Percentiles rank a stretch among this genome's conserved stretches.
phyloP scores from a whole-genome alignment of 2,113 vertebrate genomes.

The Pluvianellus socialis region DNA sequence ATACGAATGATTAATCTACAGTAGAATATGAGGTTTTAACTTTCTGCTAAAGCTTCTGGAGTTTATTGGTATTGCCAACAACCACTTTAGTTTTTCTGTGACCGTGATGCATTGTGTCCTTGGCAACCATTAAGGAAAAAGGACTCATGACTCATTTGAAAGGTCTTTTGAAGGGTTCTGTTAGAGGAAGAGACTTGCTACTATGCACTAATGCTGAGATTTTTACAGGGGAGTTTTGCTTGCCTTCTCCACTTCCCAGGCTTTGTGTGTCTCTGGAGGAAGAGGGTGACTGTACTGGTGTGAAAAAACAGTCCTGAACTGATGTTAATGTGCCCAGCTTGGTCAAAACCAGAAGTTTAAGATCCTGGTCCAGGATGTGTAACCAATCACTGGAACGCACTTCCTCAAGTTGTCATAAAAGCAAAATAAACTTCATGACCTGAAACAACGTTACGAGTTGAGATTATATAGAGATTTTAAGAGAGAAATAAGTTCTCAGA shows the following conservation, averaged over 20 bases:
- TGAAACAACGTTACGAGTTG: neutral
- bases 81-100: neutral
- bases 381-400: neutral
- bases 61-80: neutral
- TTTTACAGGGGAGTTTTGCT: neutral
- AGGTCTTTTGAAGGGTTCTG: neutral
- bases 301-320: neutral
- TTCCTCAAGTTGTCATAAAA: neutral
- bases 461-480: neutral
- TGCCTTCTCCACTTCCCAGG: neutral
- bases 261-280: neutral
- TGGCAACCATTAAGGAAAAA: slow-evolving; percentile 17
- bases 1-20: neutral
- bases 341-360: neutral
- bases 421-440: neutral
- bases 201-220: neutral
- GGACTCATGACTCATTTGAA: neutral
- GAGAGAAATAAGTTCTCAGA: neutral
- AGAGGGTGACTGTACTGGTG: neutral
- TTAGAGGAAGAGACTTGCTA: neutral
- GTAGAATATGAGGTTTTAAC: neutral
- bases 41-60: neutral
- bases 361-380: neutral
- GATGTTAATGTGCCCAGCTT: neutral
- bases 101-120: slow-evolving; percentile 6